Evolutionary conservation across 2,888 invertebrate genomes (phyloP), one percentile per base, ranked within the genome.

Genomic region (Netelia inedita): DNA sequence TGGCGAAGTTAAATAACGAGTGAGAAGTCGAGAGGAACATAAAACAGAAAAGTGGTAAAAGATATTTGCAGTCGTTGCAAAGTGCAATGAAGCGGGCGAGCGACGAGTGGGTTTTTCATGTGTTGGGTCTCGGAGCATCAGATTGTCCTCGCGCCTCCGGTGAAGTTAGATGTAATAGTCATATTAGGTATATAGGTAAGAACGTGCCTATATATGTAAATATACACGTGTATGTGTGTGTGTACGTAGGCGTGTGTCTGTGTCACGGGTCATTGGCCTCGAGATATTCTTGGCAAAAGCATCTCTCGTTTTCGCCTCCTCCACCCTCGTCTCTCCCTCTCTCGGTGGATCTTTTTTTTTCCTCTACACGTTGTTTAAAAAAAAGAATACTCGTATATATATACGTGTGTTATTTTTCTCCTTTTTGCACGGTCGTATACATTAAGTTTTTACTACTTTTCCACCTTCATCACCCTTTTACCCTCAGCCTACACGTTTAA

Each of bases 191-290:
- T 87, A 73, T 11, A 9, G 21, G 41, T 66, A 68, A 73, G 75
- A 82, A 86, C 83, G 19, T 75, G 14, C 72, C 11, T 16, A 46
- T 63, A 19, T 63, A 9, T 68, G 23, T 28, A 59, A 41, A 46
- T 11, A 16, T 68, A 16, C 2, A 41, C 46, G 19, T 66, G 21
- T 55, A 2, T 23, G 21, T 57, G 11, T n/a, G 9, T 65, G 46
- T 66, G 86, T 88, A 87, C 87, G 87, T 86, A 87, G 88, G 87
- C 73, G 81, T 84, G 84, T 87, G 89, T 87, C 86, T 90, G 89
- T 89, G 88, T 90, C 89, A 90, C 89, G 89, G 91, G 91, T 91
- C 91, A 91, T 90, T 89, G 91, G 90, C 90, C 91, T 88, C 88
- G 83, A 88, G 91, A 91, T 91, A 91, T 91, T 91, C 91, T 91